Evolutionary conservation across 2,113 vertebrate species (phyloP), one percentile per base, ranked within the genome.

Genomic region (Fregata magnificens): DNA sequence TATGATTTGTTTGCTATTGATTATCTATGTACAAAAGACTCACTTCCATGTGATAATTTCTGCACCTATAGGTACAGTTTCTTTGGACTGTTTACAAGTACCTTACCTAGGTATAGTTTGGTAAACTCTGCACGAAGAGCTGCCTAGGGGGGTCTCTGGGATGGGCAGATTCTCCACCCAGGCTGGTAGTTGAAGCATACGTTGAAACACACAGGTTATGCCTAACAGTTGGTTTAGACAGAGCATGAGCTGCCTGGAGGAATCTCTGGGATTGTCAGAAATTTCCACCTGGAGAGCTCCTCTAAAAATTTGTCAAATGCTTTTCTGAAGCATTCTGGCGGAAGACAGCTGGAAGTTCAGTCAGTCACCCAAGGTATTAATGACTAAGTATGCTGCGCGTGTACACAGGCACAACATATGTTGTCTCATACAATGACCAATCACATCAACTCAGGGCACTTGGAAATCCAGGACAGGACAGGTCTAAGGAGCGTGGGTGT

Each of bases 101-200:
- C 11, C 34, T 77, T 36, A 42, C 22, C 22, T 53, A 40, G 16
- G 13, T 21, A 71, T 15, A 42, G 10, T 71, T 42, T 42, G 31
- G 13, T 70, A 61, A 82, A 88, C 13, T 40, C 17, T 53, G 7
- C 0, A 0, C 4, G 0, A 42, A 56, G 26, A 49, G 12, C 5
- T 82, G 10, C 14, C 26, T 24, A 42, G 7, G 3, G 5, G 5
- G 2, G 17, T 69, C 14, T 56, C 20, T 59, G 20, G 14, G 36
- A 50, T 29, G 31, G 21, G 11, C 34, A 53, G 31, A 24, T 81
- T 69, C 53, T 73, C 49, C 9, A 69, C 5, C 4, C 5, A 58
- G 59, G 28, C 28, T 78, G 9, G 10, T 58, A 79, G 25, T 4
- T 10, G 13, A 78, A 50, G 50, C 7, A 11, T 44, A 28, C 0